A percentile compares a stretch with the other conserved stretches of the same genome.
These are phyloP conservation scores for Macquaria australasica DNA, from an alignment of 2,113 vertebrate genomes.

Conservation along the genomic window DNA sequence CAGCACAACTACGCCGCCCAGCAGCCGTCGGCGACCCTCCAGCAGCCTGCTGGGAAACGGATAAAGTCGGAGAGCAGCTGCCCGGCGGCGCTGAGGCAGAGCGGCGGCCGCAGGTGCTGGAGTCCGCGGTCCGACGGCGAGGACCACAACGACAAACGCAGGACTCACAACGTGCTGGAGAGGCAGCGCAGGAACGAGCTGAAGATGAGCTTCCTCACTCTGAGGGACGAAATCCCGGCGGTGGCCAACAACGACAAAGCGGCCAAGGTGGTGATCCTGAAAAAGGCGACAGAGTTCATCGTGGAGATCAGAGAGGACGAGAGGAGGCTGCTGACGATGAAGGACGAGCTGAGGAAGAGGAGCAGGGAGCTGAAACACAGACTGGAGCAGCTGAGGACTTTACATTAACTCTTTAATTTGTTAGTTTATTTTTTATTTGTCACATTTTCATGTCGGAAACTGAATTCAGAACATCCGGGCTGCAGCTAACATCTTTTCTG, in stretches of 20 bases:
- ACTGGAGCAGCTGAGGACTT: constrained; percentile 58
- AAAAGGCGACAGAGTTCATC: constrained; percentile 91
- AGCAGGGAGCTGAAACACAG: constrained; percentile 72
- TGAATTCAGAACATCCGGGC: neutral
- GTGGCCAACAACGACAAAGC: constrained; percentile 92
- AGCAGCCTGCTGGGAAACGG: constrained; percentile 87
- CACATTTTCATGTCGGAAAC: neutral
- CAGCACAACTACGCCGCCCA: constrained; percentile 95
- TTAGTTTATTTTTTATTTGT: neutral
- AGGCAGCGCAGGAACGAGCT: constrained; percentile 93
- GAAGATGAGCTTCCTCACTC: constrained; percentile 91
- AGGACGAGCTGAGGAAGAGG: constrained; percentile 88
- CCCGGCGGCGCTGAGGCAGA: neutral
- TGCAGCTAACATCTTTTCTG: neutral
- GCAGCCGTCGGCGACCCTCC: constrained; percentile 83
- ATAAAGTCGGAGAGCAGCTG: constrained; percentile 81
- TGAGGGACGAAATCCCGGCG: constrained; percentile 91
- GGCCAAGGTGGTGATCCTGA: constrained; percentile 93
- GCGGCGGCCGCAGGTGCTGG: constrained; percentile 82
- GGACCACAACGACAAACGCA: constrained; percentile 83
- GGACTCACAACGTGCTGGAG: constrained; percentile 94
- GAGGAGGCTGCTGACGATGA: constrained; percentile 85
- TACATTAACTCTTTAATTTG: neutral
- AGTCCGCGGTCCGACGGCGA: constrained; percentile 90
- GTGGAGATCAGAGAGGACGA: constrained; percentile 87